Percentiles rank a stretch among this genome's conserved stretches.
These are phyloP conservation scores for Hiodon tergisus DNA, from an alignment of 2,113 vertebrate species.

Conservation along the genomic window DNA sequence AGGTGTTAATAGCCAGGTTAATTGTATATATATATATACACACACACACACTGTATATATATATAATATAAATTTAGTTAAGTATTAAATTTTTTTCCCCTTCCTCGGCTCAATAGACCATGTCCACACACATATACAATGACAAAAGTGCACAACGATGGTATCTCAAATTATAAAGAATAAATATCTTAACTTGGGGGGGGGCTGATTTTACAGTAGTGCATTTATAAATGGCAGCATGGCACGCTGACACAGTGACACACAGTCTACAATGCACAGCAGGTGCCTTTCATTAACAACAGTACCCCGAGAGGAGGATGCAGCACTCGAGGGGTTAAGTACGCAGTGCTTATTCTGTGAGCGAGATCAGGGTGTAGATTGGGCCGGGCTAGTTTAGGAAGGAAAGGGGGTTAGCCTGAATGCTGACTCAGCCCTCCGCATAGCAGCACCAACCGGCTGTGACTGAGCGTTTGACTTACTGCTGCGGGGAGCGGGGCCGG, in stretches of 20 bases:
- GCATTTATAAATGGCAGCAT: too few relatives aligned
- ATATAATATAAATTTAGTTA: too few relatives aligned
- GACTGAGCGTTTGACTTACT: slow-evolving; percentile 32
- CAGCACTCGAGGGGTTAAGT: slow-evolving; percentile 16
- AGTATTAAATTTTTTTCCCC: too few relatives aligned
- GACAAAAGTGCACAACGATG: not conserved
- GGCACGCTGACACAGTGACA: too few relatives aligned
- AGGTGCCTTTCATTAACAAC: not conserved
- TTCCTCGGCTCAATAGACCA: too few relatives aligned
- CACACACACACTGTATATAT: too few relatives aligned
- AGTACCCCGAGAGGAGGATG: not conserved
- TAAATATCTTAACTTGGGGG: too few relatives aligned
- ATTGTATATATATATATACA: too few relatives aligned
- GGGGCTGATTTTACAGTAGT: too few relatives aligned
- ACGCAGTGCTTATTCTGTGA: slow-evolving; percentile 13
- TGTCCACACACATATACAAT: not conserved
- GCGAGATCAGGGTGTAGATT: slow-evolving; percentile 28
- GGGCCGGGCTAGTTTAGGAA: slow-evolving; percentile 12
- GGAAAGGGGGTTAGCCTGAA: slow-evolving; percentile 29
- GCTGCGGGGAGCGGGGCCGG: not conserved
- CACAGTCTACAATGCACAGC: not conserved
- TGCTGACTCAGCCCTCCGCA: slow-evolving; percentile 62
- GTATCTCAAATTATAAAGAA: too few relatives aligned
- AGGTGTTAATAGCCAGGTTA: too few relatives aligned
- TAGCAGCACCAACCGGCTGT: slow-evolving; percentile 48